Percentiles rank a stretch among this genome's conserved stretches.
These are phyloP conservation scores for Austrolebias charrua DNA, from an alignment of 2,797 vertebrate species.

Conservation along the genomic window DNA sequence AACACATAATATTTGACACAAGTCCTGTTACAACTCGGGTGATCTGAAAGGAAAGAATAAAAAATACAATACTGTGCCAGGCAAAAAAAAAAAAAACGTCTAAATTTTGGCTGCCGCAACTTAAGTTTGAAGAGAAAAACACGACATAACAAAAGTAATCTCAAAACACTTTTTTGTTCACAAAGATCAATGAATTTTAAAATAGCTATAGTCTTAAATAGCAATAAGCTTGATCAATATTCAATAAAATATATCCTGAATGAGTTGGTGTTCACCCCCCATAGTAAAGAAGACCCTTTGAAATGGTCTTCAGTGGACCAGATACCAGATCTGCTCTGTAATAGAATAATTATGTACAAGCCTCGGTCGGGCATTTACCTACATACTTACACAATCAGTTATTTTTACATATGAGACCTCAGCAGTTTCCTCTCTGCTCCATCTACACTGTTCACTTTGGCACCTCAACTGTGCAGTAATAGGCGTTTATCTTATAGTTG, in stretches of 20 bases:
- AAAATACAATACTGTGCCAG: constrained; percentile 73
- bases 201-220: constrained; percentile 68
- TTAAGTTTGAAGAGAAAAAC: constrained; percentile 43
- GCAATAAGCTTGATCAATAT: constrained; percentile 55
- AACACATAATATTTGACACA: constrained; percentile 64
- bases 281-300: constrained; percentile 73
- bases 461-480: constrained; percentile 58
- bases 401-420: constrained; percentile 50
- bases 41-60: constrained; percentile 62
- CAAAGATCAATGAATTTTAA: constrained; percentile 64
- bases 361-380: constrained; percentile 54
- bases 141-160: constrained; percentile 54
- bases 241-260: constrained; percentile 65
- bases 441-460: constrained; percentile 66
- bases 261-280: constrained; percentile 52
- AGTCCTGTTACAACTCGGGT: constrained; percentile 62
- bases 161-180: constrained; percentile 60
- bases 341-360: constrained; percentile 73
- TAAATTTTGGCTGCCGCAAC: constrained; percentile 64
- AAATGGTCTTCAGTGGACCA: constrained; percentile 68
- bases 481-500: constrained; percentile 40
- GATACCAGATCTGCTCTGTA: constrained; percentile 69
- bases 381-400: constrained; percentile 54
- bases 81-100: constrained; percentile 47
- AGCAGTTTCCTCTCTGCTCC: constrained; percentile 35